These are phyloP conservation scores for Rhincodon typus DNA, from an alignment of 2,797 vertebrate species.

Conservation along the genomic window DNA sequence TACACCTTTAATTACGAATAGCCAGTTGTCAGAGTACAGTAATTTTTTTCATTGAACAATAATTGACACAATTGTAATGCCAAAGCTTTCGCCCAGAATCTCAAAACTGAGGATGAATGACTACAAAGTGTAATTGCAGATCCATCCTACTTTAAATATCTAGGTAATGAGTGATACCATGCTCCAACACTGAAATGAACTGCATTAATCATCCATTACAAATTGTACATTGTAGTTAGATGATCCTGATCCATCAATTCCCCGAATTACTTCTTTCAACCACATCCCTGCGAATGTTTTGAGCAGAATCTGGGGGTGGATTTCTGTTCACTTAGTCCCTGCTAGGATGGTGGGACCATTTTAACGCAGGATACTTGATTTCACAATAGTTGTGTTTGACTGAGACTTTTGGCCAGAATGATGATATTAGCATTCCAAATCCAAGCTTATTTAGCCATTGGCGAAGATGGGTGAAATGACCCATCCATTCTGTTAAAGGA, in stretches of 20 bases:
- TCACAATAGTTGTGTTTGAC: not conserved
- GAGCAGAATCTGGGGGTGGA: not conserved
- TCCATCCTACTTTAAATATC: not conserved
- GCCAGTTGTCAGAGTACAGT: not conserved
- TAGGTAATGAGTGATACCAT: not conserved
- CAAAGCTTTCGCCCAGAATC: not conserved
- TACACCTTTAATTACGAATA: not conserved
- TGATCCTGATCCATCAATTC: not conserved
- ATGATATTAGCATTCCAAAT: not conserved
- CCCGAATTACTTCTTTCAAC: not conserved
- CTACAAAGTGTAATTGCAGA: not conserved
- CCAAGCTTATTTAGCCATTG: too few species aligned
- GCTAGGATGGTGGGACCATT: not conserved
- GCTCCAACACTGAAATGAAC: not conserved
- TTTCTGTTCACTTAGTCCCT: not conserved
- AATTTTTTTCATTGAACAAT: not conserved
- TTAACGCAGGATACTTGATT: not conserved
- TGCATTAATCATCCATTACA: not conserved
- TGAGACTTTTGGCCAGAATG: not conserved
- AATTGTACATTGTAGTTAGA: not conserved
- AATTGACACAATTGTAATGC: slow-evolving; percentile 2
- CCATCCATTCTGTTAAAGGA: not conserved
- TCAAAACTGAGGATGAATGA: not conserved
- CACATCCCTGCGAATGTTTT: not conserved
- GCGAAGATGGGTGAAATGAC: not conserved